Conservation (phyloP, 2,797 vertebrate species). For the Mustela erminea region DNA sequence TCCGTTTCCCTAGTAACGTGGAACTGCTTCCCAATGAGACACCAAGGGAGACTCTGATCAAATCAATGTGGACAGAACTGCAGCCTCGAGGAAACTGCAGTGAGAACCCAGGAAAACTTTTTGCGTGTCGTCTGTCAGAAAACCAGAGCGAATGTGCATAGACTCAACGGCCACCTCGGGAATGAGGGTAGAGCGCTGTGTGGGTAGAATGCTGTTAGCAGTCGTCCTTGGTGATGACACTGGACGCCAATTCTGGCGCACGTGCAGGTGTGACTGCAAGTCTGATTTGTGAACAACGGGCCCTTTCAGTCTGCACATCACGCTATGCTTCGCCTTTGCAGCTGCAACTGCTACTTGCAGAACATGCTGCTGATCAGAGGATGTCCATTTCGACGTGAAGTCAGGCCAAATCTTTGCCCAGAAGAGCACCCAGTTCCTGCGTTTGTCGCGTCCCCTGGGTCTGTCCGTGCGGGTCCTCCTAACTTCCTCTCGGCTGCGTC, state of each 20-base stretch:
- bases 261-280: conserved; percentile 23
- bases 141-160: not conserved
- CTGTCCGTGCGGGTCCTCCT: not conserved
- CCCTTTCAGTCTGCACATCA: not conserved
- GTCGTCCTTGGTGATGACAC: not conserved
- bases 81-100: not conserved
- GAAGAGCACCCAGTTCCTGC: not conserved
- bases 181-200: not conserved
- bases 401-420: not conserved
- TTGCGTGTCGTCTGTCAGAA: not conserved
- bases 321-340: conserved; percentile 24
- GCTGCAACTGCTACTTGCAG: conserved; percentile 29
- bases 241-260: not conserved
- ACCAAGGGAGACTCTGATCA: conserved; percentile 70
- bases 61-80: conserved; percentile 44
- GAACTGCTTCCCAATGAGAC: conserved; percentile 60
- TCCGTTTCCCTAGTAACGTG: conserved; percentile 76
- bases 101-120: not conserved
- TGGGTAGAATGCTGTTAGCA: not conserved
- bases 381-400: not conserved
- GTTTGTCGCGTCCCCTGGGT: not conserved
- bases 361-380: conserved; percentile 12
- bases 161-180: not conserved
- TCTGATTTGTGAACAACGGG: not conserved
- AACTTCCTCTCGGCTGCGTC: not conserved